phyloP scores from a whole-genome alignment of 2,113 vertebrate genomes.

The Tupaia chinensis region DNA sequence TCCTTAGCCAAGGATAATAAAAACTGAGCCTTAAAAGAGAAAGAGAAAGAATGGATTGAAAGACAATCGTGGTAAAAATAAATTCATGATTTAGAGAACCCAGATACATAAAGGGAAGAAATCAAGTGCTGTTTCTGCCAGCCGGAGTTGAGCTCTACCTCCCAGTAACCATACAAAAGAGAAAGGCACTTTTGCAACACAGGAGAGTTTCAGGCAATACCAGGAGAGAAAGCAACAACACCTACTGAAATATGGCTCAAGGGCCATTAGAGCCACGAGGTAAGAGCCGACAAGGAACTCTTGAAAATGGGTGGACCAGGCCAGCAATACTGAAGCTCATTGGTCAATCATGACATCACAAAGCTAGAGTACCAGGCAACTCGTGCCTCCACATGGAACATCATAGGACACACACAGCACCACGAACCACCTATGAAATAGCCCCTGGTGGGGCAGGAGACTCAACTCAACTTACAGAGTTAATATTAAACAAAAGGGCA shows the following conservation, averaged over 20 bases:
- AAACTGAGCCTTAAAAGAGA: not conserved
- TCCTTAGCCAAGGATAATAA: not conserved
- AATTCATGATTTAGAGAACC: not conserved
- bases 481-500: not conserved
- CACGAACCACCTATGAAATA: not conserved
- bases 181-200: not conserved
- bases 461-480: not conserved
- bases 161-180: fast-evolving
- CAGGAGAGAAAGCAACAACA: fast-evolving
- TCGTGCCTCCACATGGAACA: fast-evolving
- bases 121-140: not conserved
- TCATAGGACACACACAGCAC: not conserved
- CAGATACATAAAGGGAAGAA: not conserved
- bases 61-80: not conserved
- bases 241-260: not conserved
- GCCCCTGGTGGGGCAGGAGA: not conserved
- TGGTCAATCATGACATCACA: not conserved
- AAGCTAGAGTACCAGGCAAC: not conserved
- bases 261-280: not conserved
- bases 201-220: not conserved
- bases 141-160: not conserved
- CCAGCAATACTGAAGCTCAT: not conserved
- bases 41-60: not conserved
- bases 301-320: too few species aligned
- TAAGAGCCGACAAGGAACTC: not conserved